Percentiles rank a stretch among this genome's conserved stretches.
These are phyloP conservation scores for Arenicola marina DNA, from an alignment of 2,888 invertebrate genomes.

Conservation along the genomic window DNA sequence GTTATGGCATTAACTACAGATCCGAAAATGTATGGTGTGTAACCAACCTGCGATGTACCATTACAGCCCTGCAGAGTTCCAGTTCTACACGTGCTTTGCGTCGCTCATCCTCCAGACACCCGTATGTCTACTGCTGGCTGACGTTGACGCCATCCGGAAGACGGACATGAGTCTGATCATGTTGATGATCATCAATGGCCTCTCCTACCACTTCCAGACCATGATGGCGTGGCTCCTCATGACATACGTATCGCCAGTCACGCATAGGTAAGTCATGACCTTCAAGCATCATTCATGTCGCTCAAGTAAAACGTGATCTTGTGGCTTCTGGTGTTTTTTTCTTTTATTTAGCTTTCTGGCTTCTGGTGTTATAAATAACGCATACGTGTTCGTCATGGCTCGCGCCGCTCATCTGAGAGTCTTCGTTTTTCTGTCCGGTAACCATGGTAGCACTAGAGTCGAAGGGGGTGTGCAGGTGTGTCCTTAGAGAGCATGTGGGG, in stretches of 20 bases:
- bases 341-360: background rate
- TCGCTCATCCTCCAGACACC: conserved; percentile 76
- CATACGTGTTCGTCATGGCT: background rate
- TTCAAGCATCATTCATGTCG: background rate
- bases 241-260: conserved; percentile 80
- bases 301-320: too few species aligned
- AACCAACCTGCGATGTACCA: too few species aligned
- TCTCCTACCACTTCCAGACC: conserved; percentile 81
- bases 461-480: too few species aligned
- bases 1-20: too few species aligned
- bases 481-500: too few species aligned
- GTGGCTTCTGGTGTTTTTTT: background rate
- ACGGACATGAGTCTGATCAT: conserved; percentile 64
- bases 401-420: background rate
- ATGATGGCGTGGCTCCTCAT: conserved; percentile 79
- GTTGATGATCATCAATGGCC: conserved; percentile 72
- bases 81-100: conserved; percentile 78
- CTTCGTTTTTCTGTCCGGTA: too few species aligned
- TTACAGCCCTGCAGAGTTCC: conserved; percentile 74
- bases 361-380: background rate
- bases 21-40: too few species aligned
- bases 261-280: conserved; percentile 63
- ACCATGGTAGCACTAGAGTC: too few species aligned
- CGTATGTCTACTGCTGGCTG: conserved; percentile 71
- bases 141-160: conserved; percentile 65